Conservation (phyloP, 2,113 vertebrate genomes). For the Muntiacus reevesi region DNA sequence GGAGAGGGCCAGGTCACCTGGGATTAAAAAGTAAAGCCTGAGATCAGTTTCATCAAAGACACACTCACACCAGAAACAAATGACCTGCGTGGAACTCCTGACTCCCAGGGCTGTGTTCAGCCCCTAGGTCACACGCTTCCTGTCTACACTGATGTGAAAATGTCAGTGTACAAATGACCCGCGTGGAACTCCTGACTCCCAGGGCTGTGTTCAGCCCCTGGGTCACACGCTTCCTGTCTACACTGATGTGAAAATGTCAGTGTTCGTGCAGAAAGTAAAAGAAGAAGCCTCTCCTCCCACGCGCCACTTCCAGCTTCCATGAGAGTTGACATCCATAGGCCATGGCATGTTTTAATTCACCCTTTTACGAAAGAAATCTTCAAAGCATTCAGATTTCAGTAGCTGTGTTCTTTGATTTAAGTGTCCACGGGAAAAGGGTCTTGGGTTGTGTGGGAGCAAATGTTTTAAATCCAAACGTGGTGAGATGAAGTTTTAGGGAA, state of each 20-base stretch:
- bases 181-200: constrained; percentile 4
- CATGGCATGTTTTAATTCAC: background rate
- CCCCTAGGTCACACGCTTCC: background rate
- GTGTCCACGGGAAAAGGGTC: background rate
- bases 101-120: background rate
- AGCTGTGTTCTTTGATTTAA: background rate
- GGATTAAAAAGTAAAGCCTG: background rate
- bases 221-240: background rate
- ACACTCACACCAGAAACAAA: background rate
- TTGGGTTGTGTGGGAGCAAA: background rate
- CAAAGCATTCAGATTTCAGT: background rate
- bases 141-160: background rate
- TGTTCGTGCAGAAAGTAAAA: constrained; percentile 3
- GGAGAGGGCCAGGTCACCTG: background rate
- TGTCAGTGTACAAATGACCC: background rate
- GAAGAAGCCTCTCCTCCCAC: constrained; percentile 23
- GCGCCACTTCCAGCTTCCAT: background rate
- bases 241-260: background rate
- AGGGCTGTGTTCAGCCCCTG: background rate
- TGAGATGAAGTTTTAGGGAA: background rate
- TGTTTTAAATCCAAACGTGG: background rate
- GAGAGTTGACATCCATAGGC: background rate
- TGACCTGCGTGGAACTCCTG: background rate
- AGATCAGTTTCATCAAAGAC: background rate
- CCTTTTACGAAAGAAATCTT: background rate